Conservation (phyloP, 1,140 invertebrate species). For the Pantala flavescens region DNA sequence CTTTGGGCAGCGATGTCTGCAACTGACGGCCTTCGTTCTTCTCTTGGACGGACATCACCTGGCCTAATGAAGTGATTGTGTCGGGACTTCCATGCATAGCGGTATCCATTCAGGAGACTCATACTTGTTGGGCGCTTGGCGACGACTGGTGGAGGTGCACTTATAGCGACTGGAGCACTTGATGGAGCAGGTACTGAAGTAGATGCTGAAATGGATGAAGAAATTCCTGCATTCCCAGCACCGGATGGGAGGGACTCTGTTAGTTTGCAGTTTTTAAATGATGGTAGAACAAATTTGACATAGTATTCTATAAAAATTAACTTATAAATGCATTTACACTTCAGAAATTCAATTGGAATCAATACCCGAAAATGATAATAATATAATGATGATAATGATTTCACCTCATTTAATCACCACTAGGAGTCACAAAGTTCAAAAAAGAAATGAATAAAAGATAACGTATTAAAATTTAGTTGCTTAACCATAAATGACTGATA, state of each 20-base stretch:
- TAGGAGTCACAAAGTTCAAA: no score
- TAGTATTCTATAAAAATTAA: no score
- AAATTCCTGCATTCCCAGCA: conserved; percentile 30
- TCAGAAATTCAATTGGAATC: no score
- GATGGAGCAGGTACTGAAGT: conserved; percentile 13
- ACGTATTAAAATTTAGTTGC: no score
- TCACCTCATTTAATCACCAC: no score
- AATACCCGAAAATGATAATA: no score
- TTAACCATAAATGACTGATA: no score
- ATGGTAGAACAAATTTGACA: conserved; percentile 11
- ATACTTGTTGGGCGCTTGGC: background rate
- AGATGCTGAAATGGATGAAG: conserved; percentile 18
- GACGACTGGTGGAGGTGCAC: background rate
- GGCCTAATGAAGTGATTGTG: conserved; percentile 78
- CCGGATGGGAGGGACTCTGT: conserved; percentile 26
- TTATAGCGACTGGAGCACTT: background rate
- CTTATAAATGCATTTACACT: no score
- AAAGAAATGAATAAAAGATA: no score
- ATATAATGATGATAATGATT: no score
- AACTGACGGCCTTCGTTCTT: conserved; percentile 69
- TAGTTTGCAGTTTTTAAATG: conserved; percentile 25
- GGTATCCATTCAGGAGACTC: conserved; percentile 33
- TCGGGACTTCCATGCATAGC: conserved; percentile 46
- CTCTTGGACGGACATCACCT: conserved; percentile 75
- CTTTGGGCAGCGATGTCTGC: conserved; percentile 83